Evolutionary conservation across 2,113 vertebrate genomes (phyloP).

Genomic region (Pseudopipra pipra): DNA sequence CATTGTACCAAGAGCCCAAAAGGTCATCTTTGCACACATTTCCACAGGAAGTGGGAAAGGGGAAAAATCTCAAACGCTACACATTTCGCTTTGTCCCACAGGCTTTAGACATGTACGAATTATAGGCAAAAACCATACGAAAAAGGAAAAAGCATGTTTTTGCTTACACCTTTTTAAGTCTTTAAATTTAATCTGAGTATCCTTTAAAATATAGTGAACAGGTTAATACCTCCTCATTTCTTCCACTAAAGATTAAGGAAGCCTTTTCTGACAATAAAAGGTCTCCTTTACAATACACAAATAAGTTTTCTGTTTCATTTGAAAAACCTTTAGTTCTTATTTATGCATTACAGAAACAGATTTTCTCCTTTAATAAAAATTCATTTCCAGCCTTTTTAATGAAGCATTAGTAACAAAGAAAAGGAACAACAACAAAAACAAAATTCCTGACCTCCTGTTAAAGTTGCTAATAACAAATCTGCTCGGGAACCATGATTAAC

Average conservation of each 20-base stretch:
- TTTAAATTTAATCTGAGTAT: not conserved
- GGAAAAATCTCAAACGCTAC: not conserved
- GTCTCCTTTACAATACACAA: not conserved
- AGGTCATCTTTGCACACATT: not conserved
- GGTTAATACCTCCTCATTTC: not conserved
- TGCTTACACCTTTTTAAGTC: not conserved
- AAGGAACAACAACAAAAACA: not conserved
- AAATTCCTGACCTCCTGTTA: not conserved
- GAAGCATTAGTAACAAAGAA: not conserved
- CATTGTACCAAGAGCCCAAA: not conserved
- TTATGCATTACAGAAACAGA: not conserved
- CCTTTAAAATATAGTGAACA: not conserved
- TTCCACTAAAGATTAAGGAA: not conserved
- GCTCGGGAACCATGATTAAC: not conserved
- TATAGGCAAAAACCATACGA: not conserved
- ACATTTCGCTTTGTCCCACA: not conserved
- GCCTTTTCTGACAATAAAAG: not conserved
- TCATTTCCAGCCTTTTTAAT: not conserved
- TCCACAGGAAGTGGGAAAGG: not conserved
- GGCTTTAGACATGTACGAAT: not conserved
- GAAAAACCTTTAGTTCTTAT: not conserved
- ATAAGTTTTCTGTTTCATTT: not conserved
- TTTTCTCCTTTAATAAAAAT: not conserved
- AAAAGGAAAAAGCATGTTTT: not conserved
- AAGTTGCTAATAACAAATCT: not conserved